Percentiles rank a stretch among this genome's conserved stretches.
Evolutionary conservation across 2,888 invertebrate species (phyloP).

Genomic region (Acronicta psi): DNA sequence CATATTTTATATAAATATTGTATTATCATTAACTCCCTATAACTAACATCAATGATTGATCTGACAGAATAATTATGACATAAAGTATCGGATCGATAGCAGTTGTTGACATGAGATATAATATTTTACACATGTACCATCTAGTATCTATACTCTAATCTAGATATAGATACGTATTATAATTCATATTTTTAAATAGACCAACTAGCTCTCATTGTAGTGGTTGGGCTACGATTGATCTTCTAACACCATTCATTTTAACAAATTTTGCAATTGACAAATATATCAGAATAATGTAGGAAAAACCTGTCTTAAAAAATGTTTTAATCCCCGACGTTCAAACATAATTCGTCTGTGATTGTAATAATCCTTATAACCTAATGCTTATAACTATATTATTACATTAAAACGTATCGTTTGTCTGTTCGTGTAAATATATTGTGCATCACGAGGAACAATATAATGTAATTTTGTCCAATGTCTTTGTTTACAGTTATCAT

Average conservation of each 20-base stretch:
- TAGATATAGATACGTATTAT: slow-evolving; percentile 53
- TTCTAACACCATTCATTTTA: slow-evolving; percentile 50
- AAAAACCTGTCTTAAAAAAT: slow-evolving; percentile 28
- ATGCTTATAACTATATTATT: slow-evolving; percentile 9
- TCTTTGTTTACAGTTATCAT: slow-evolving; percentile 9
- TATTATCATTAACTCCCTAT: slow-evolving; percentile 49
- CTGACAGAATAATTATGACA: slow-evolving; percentile 62
- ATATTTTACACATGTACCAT: slow-evolving; percentile 45
- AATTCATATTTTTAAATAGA: slow-evolving; percentile 36
- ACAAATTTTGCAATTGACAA: slow-evolving; percentile 64
- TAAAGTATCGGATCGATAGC: slow-evolving; percentile 48
- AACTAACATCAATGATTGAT: slow-evolving; percentile 56
- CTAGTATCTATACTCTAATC: slow-evolving; percentile 54
- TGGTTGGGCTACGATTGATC: slow-evolving; percentile 52
- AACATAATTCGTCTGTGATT: slow-evolving; percentile 8
- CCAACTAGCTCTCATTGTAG: slow-evolving; percentile 33
- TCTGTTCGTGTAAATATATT: slow-evolving; percentile 1
- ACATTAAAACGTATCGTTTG: not conserved
- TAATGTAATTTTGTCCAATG: slow-evolving; percentile 3
- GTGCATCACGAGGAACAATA: slow-evolving; percentile 2
- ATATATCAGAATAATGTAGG: slow-evolving; percentile 47
- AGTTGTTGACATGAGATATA: slow-evolving; percentile 32
- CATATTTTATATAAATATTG: slow-evolving; percentile 52
- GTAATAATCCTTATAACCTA: slow-evolving; percentile 24
- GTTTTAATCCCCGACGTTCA: not conserved